These are phyloP conservation scores for Aethes cnicana DNA, from an alignment of 2,888 invertebrate species.

Conservation along the genomic window DNA sequence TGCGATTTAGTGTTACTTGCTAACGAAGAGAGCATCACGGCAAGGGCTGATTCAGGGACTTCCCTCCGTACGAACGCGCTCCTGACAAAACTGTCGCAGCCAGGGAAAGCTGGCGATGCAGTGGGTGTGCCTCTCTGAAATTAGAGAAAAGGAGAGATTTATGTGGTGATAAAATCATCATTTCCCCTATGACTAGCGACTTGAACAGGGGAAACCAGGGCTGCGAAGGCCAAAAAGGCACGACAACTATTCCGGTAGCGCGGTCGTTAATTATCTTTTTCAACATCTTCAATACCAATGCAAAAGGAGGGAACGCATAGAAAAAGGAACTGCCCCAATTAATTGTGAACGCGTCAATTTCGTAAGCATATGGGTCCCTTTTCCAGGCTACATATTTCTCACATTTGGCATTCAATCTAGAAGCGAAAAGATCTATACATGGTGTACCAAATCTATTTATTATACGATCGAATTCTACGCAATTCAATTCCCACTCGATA, in stretches of 20 bases:
- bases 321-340: not conserved
- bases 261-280: not conserved
- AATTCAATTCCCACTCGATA: constrained; percentile 8
- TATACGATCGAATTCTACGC: not conserved
- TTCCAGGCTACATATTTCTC: not conserved
- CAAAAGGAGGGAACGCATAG: constrained; percentile 9
- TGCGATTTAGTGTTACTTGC: not conserved
- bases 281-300: not conserved
- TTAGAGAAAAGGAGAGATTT: not conserved
- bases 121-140: not conserved
- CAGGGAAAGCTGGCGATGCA: not conserved
- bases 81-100: not conserved
- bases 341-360: not conserved
- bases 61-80: not conserved
- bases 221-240: not conserved
- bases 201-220: not conserved
- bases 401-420: constrained; percentile 12
- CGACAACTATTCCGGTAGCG: not conserved
- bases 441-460: constrained; percentile 2
- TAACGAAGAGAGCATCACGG: not conserved
- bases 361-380: not conserved
- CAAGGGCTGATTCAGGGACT: not conserved
- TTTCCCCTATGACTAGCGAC: not conserved
- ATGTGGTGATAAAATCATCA: not conserved
- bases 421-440: constrained; percentile 7